Evolutionary conservation across 2,797 vertebrate genomes (phyloP).

Genomic region (Arremon aurantiirostris): DNA sequence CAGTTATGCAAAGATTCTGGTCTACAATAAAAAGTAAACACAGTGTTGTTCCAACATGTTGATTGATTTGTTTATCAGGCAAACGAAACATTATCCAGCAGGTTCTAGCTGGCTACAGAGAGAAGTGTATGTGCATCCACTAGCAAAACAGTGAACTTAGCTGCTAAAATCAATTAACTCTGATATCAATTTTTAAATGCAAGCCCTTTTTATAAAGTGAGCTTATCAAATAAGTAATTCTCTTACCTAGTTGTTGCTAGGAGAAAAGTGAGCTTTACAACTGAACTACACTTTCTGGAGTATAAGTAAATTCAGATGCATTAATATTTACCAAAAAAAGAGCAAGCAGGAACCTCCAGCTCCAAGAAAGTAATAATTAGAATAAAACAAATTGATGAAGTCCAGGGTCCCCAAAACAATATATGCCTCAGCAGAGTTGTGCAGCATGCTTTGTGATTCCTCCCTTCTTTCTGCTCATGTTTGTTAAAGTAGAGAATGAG

Average conservation of each 20-base stretch:
- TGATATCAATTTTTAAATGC: neutral
- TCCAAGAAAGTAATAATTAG: neutral
- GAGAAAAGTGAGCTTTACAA: neutral
- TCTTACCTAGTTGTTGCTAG: neutral
- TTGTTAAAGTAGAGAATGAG: neutral
- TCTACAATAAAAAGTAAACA: conserved; percentile 47
- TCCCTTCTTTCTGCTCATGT: neutral
- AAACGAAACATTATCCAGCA: conserved; percentile 53
- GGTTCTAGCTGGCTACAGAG: conserved; percentile 46
- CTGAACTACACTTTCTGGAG: neutral
- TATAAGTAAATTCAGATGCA: neutral
- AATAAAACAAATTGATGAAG: neutral
- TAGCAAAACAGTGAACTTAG: conserved; percentile 63
- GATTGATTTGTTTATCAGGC: conserved; percentile 45
- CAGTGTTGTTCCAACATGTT: conserved; percentile 27
- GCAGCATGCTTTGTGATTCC: neutral
- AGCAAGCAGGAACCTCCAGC: neutral
- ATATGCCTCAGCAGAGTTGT: neutral
- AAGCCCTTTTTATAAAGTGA: neutral
- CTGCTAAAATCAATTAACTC: conserved; percentile 70
- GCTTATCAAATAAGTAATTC: neutral
- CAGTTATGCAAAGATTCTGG: conserved; percentile 43
- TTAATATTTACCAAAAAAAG: neutral
- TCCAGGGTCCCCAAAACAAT: neutral
- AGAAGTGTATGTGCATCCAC: conserved; percentile 1